Percentiles rank a stretch among this genome's conserved stretches.
Evolutionary conservation across 2,888 invertebrate species (phyloP).

Genomic region (Pseudococcus viburni): DNA sequence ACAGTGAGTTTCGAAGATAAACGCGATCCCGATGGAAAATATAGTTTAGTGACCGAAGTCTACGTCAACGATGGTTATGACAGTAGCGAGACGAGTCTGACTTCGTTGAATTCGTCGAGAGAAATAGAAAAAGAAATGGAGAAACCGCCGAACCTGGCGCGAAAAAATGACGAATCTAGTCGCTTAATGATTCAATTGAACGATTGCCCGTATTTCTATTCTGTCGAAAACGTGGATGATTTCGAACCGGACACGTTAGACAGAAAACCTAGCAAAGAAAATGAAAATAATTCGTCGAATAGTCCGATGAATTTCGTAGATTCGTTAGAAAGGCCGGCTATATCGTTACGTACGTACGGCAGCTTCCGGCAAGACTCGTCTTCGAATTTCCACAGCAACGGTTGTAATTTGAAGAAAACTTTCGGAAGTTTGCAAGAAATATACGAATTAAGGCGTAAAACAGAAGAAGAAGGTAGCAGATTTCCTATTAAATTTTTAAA

Average conservation of each 20-base stretch:
- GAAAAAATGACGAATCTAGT: conserved; percentile 70
- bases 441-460: conserved; percentile 68
- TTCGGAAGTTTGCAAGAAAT: conserved; percentile 68
- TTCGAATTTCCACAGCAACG: not conserved
- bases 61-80: conserved; percentile 83
- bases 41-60: conserved; percentile 83
- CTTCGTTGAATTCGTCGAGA: conserved; percentile 70
- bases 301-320: conserved; percentile 59
- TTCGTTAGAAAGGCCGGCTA: conserved; percentile 55
- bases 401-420: conserved; percentile 15
- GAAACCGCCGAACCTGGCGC: not conserved
- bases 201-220: conserved; percentile 79
- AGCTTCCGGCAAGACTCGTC: conserved; percentile 59
- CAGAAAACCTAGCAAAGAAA: conserved; percentile 74
- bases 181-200: conserved; percentile 88
- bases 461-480: conserved; percentile 60
- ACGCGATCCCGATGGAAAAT: conserved; percentile 72
- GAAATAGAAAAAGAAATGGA: conserved; percentile 72
- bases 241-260: conserved; percentile 91
- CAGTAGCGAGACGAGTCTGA: conserved; percentile 69
- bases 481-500: not conserved
- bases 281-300: not conserved
- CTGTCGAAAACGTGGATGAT: conserved; percentile 81
- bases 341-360: conserved; percentile 49
- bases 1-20: conserved; percentile 4